phyloP scores from a whole-genome alignment of 2,888 invertebrate genomes.

The Cephalotes varians region DNA sequence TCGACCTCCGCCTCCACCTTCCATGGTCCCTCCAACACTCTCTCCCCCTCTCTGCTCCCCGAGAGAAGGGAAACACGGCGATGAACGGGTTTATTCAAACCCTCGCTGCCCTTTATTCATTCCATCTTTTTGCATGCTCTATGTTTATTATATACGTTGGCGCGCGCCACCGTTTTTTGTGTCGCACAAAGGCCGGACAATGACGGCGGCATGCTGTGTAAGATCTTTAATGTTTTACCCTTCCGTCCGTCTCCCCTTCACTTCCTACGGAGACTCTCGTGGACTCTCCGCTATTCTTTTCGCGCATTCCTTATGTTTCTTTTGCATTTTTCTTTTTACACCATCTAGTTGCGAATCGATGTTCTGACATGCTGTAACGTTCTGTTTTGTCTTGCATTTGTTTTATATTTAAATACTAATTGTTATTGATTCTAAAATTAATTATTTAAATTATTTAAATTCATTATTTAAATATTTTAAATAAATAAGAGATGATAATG shows the following conservation, averaged over 20 bases:
- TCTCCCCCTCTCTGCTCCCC: neutral
- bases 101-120: constrained; percentile 61
- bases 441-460: neutral
- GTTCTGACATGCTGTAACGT: neutral
- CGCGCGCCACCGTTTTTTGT: constrained; percentile 74
- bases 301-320: constrained; percentile 16
- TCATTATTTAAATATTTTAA: neutral
- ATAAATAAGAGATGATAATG: constrained; percentile 23
- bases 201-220: constrained; percentile 64
- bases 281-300: constrained; percentile 20
- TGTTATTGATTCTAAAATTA: neutral
- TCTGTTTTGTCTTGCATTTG: neutral
- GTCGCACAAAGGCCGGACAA: constrained; percentile 67
- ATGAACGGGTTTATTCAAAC: constrained; percentile 72
- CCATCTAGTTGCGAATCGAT: neutral
- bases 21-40: constrained; percentile 3
- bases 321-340: constrained; percentile 1
- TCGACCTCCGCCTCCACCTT: constrained; percentile 57
- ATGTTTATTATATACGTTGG: constrained; percentile 72
- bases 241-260: constrained; percentile 47
- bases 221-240: constrained; percentile 56
- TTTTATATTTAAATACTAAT: neutral
- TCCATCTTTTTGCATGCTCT: constrained; percentile 57
- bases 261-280: constrained; percentile 31
- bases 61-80: constrained; percentile 28